phyloP scores from a whole-genome alignment of 2,888 invertebrate species.

The Meta bourneti region DNA sequence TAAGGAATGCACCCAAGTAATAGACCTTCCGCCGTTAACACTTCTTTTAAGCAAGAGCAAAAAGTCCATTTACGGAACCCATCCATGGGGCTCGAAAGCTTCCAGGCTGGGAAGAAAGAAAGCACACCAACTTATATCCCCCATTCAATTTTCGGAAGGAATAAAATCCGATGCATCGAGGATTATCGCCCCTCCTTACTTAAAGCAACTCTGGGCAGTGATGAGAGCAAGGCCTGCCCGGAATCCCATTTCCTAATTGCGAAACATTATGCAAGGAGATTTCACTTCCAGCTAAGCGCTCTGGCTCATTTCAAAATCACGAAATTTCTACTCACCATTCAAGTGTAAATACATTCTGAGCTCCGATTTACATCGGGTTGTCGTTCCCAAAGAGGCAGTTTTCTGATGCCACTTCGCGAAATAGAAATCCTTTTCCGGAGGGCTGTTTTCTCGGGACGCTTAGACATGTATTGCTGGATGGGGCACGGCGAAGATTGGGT shows the following conservation, averaged over 20 bases:
- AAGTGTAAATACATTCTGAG: slow-evolving; percentile 48
- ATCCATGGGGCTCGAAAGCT: background rate
- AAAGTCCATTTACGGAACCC: background rate
- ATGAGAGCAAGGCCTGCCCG: background rate
- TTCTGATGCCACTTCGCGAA: slow-evolving; percentile 49
- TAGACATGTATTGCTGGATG: background rate
- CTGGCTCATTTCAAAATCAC: slow-evolving; percentile 31
- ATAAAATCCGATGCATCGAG: slow-evolving; percentile 17
- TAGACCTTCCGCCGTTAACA: background rate
- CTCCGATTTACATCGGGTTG: slow-evolving; percentile 49
- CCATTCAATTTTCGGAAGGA: background rate
- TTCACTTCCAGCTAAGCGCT: slow-evolving; percentile 17
- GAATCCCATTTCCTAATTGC: slow-evolving; percentile 61
- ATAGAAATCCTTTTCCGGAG: slow-evolving; percentile 42
- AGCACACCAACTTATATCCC: background rate
- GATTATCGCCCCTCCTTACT: slow-evolving; percentile 39
- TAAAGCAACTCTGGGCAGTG: slow-evolving; percentile 19
- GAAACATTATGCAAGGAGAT: slow-evolving; percentile 60
- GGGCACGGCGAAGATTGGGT: too few relatives aligned
- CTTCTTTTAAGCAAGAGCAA: background rate
- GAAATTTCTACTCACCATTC: slow-evolving; percentile 44
- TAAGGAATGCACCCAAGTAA: background rate
- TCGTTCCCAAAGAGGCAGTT: slow-evolving; percentile 25
- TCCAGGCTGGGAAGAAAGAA: background rate
- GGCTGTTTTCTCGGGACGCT: background rate